phyloP scores from a whole-genome alignment of 2,888 invertebrate species.

The Agonopterix alstromeriana region DNA sequence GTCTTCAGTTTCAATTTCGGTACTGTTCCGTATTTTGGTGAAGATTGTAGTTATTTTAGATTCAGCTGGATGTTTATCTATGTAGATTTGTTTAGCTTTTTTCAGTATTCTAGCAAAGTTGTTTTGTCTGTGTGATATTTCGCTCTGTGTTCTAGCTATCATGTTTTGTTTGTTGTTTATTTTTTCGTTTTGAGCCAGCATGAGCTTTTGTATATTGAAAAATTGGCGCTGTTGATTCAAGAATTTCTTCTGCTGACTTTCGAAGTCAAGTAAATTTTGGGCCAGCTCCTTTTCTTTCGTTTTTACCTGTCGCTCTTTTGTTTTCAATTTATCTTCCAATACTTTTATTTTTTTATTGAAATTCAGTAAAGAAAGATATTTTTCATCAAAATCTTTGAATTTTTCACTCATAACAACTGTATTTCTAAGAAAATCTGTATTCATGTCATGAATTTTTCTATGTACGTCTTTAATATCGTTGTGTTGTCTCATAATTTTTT shows the following conservation, averaged over 20 bases:
- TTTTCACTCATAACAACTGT: conserved; percentile 29
- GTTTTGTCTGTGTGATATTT: conserved; percentile 58
- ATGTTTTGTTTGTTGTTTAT: conserved; percentile 51
- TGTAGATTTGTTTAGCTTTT: conserved; percentile 49
- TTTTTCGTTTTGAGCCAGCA: conserved; percentile 59
- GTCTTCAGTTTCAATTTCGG: conserved; percentile 2
- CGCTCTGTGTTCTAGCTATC: conserved; percentile 57
- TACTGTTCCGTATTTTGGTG: conserved; percentile 3
- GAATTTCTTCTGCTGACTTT: conserved; percentile 59
- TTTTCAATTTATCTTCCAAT: conserved; percentile 31
- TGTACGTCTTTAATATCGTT: conserved; percentile 51
- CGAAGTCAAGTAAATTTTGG: conserved; percentile 47
- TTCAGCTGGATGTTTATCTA: conserved; percentile 22
- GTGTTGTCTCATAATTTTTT: conserved; percentile 60
- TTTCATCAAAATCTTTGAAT: conserved; percentile 48
- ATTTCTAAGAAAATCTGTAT: conserved; percentile 41
- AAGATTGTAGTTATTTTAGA: neutral
- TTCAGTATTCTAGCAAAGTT: conserved; percentile 56
- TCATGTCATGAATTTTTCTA: conserved; percentile 31
- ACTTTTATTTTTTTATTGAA: conserved; percentile 37
- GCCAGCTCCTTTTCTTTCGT: conserved; percentile 42
- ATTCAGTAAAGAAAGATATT: conserved; percentile 40
- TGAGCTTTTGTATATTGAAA: conserved; percentile 53
- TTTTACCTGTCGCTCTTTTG: conserved; percentile 35
- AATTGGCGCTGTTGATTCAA: conserved; percentile 56